Conservation (phyloP, 2,888 invertebrate genomes). For the Chrysolina haemoptera region DNA sequence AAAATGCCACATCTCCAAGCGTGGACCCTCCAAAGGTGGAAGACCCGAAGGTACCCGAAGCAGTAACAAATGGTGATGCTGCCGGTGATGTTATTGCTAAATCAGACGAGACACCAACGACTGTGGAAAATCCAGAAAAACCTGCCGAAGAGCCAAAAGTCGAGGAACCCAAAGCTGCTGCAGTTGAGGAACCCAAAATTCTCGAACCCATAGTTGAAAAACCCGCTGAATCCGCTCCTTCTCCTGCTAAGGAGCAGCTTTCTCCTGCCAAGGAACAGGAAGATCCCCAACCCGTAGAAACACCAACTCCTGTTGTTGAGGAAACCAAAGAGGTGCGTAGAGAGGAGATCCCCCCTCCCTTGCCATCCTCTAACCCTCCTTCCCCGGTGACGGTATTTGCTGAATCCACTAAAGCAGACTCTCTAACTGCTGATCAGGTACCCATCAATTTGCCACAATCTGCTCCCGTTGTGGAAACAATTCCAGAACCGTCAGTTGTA, state of each 20-base stretch:
- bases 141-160: conserved; percentile 34
- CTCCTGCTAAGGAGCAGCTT: conserved; percentile 54
- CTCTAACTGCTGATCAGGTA: conserved; percentile 64
- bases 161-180: conserved; percentile 45
- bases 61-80: conserved; percentile 56
- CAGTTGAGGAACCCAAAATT: conserved; percentile 50
- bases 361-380: conserved; percentile 82
- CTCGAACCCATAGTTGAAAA: conserved; percentile 53
- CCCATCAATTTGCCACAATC: conserved; percentile 45
- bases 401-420: conserved; percentile 77
- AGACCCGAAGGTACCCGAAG: conserved; percentile 43
- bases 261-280: conserved; percentile 55
- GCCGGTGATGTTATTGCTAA: conserved; percentile 42
- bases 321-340: conserved; percentile 73
- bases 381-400: conserved; percentile 84
- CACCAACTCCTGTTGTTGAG: conserved; percentile 52
- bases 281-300: conserved; percentile 54
- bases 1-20: conserved; percentile 61
- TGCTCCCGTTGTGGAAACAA: conserved; percentile 50
- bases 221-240: conserved; percentile 54
- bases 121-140: conserved; percentile 42
- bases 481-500: conserved; percentile 33
- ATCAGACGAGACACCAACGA: conserved; percentile 27
- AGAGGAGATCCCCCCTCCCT: conserved; percentile 80
- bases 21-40: conserved; percentile 63